Base-by-base conservation (phyloP, 92 coral and sea anemone genomes). In the Phenganax stokvisi region DNA sequence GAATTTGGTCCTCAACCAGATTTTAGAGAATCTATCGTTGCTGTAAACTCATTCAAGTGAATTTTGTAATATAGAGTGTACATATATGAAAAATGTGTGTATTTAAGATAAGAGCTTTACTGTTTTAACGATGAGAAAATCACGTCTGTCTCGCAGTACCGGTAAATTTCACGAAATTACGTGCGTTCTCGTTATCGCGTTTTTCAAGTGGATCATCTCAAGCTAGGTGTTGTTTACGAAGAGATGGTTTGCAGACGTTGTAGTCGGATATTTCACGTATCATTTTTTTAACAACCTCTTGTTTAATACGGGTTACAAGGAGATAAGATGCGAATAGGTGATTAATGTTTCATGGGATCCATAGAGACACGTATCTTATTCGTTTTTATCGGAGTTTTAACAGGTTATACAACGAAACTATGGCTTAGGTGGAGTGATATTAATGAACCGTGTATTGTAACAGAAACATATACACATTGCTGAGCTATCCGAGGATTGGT, bases 1-100 rank as follows among this genome's bases (percentile, higher is more conserved):
- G 57, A 74, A 52, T 58, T 67, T 64, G 67, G 69, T 71, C 56
- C 68, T 84, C 44, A 72, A 54, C 59, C 73, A 64, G 25, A 79
- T 79, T 27, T 64, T 79, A 61, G 83, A 63, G 57, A 79, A 79
- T 79, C 74, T 79, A 4, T 79, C 83, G 37, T 57, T 79, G 44
- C 63, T 79, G 47, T 79, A 57, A 77, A 10, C 17, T 44, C n/a
- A 7, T 6, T 2, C 15, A 29, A 29, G 5, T 52, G 27, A 1
- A 25, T 53, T 73, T 53, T 52, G 31, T 52, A 73, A 73, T 71
- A 53, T 37, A 51, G 17, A 71, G 73, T 25, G 67, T 76, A 27
- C 31, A 58, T 57, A 57, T 28, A 59, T 10, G 3, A 27, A 6
- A 0, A 27, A 75, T 10, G 52, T 75, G 52, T 75, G 29, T 75